A percentile compares a stretch with the other conserved stretches of the same genome.
Conservation (phyloP, 2,888 invertebrate species). For the Macaria liturata region DNA sequence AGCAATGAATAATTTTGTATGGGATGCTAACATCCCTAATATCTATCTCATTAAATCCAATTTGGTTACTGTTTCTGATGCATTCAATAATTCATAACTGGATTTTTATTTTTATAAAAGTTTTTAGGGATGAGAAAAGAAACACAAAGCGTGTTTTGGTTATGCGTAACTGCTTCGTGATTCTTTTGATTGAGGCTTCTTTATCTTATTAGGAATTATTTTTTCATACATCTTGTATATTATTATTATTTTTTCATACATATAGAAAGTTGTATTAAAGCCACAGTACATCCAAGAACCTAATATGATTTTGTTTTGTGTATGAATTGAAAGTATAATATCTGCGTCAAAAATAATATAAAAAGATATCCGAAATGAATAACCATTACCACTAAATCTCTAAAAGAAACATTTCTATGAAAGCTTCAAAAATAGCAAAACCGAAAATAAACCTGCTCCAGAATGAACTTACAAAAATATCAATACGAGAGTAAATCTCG, state of each 20-base stretch:
- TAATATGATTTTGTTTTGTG: too few species aligned
- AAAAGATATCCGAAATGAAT: too few species aligned
- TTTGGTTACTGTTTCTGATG: conserved; percentile 71
- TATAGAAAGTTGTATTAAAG: too few species aligned
- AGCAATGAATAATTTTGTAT: conserved; percentile 82
- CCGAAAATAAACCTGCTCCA: too few species aligned
- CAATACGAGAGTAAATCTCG: conserved; percentile 9
- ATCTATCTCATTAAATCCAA: conserved; percentile 80
- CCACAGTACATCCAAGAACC: too few species aligned
- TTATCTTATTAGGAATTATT: neutral
- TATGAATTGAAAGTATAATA: too few species aligned
- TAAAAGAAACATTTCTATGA: too few species aligned
- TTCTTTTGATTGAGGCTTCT: neutral
- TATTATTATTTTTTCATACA: too few species aligned
- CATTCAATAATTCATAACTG: conserved; percentile 46
- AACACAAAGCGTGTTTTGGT: conserved; percentile 21
- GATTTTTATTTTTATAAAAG: conserved; percentile 38
- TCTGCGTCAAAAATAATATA: too few species aligned
- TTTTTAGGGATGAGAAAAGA: conserved; percentile 15
- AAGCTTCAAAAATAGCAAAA: too few species aligned
- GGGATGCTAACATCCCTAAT: conserved; percentile 74
- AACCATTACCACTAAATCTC: too few species aligned
- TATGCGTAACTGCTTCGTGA: conserved; percentile 9
- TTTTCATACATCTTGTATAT: too few species aligned
- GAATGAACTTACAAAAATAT: neutral